Base-by-base conservation (phyloP, 2,888 invertebrate genomes). In the Ametastegia equiseti region DNA sequence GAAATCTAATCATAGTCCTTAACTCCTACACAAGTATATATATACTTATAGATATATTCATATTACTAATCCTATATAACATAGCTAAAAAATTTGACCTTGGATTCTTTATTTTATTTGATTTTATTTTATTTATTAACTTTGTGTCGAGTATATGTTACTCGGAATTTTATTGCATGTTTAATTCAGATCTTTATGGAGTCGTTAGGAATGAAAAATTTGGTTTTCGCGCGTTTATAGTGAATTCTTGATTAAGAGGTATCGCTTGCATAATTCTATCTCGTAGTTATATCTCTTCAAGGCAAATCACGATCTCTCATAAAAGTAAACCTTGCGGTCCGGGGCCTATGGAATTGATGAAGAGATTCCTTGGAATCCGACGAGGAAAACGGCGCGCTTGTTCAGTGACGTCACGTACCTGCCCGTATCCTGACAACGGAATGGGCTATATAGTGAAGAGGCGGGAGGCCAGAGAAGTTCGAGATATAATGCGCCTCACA, bases 331-430 rank as follows among this genome's bases (percentile, higher is more conserved):
- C 15, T 23, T 54, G 23, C 54, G 78, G 75, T 75, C 33, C 54
- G 54, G 36, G 36, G 23, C 54, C 75, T 54, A 15, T 54, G 30
- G 60, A 63, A 63, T 78, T 42, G 57, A 33, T 78, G 60, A 78
- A 78, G 60, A 30, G 78, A 78, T 78, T 57, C 60, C 78, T 63
- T 60, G 60, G 78, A 78, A 78, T 78, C 45, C 42, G 60, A 42
- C 45, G 78, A 57, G 42, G 60, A 78, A 78, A 78, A 78, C 78
- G 39, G 63, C 60, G 78, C 63, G 78, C 45, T 50, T 78, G 45
- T 30, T 45, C 42, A 78, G 60, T 78, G 78, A 78, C 78, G 78
- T 78, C 78, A 78, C 57, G 23, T 78, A 78, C 78, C 78, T 78
- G 78, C 42, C 33, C 36, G 54, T 27, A 54, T 75, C 75, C 75